Evolutionary conservation across 2,113 vertebrate species (phyloP).

Genomic region (Hippolais icterina): DNA sequence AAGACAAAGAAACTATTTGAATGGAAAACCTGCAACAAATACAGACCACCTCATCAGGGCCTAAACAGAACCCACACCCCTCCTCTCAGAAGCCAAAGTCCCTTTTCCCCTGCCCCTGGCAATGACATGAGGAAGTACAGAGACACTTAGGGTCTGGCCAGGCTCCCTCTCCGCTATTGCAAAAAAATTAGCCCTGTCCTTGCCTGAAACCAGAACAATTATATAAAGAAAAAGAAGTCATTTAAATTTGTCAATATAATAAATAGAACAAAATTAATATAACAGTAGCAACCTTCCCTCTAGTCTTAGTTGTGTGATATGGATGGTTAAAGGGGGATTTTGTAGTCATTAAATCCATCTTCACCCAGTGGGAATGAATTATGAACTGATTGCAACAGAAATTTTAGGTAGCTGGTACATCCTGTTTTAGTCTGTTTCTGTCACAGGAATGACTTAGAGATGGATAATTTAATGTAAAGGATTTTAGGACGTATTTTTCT

Average conservation of each 20-base stretch:
- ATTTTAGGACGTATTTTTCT: not conserved
- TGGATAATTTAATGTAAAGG: not conserved
- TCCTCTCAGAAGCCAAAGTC: not conserved
- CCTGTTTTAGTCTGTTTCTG: not conserved
- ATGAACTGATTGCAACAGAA: not conserved
- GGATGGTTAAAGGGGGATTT: not conserved
- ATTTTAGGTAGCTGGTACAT: not conserved
- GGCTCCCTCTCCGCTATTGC: not conserved
- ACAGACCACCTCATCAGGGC: not conserved
- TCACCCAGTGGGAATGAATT: not conserved
- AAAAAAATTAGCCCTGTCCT: not conserved
- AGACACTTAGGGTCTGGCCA: not conserved
- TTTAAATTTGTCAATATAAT: not conserved
- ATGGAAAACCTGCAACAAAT: not conserved
- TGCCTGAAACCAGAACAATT: not conserved
- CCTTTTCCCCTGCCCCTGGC: not conserved
- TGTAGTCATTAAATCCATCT: not conserved
- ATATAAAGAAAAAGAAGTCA: not conserved
- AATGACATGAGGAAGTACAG: rapidly evolving
- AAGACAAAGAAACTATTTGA: not conserved
- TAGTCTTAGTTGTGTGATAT: not conserved
- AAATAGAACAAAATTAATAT: not conserved
- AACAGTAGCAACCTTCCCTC: not conserved
- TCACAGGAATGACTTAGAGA: not conserved
- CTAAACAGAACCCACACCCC: not conserved